Evolutionary conservation across 2,797 vertebrate genomes (phyloP), one percentile per base, ranked within the genome.

Genomic region (Clarias pachynema): DNA sequence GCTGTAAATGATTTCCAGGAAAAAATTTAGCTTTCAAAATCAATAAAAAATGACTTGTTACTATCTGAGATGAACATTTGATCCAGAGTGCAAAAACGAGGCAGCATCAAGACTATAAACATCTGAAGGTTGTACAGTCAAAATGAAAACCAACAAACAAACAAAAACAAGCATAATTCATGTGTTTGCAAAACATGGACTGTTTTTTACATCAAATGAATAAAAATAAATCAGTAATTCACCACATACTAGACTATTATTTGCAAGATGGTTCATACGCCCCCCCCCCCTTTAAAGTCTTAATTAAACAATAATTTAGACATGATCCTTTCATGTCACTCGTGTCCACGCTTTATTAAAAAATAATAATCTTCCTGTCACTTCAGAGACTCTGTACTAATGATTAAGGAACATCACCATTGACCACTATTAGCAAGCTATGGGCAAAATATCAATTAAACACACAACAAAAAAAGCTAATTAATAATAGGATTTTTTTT

Each of bases 361-460:
- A 66, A 26, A 56, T 12, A 75, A 22, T 57, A 56, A 14, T 18
- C 7, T 31, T 24, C 4, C 3, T 14, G 49, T 31, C 75, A 60
- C 75, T 12, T 37, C 20, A 3, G 56, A 78, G 56, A 24, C 73
- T 31, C 49, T 6, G 16, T 10, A 31, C 49, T 20, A 22, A 56
- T 6, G n/a, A 75, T 20, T 3, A 15, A 31, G 73, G 26, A 75
- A 31, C 56, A n/a, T 60, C 29, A 15, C 26, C 5, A 34, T 1
- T 7, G 20, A 29, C 87, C 90, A 91, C 92, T 92, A 89, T 92
- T 91, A 92, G 91, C 93, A 94, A 93, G 91, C 93, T 91, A 90
- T 93, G 92, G 89, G 91, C 93, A 90, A 92, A 93, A 91, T 92
- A 92, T 92, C 93, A 93, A 93, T 92, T 91, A 93, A 94, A 94